These are phyloP conservation scores for Sylvilagus bachmani DNA, from an alignment of 2,113 vertebrate species.

Conservation along the genomic window DNA sequence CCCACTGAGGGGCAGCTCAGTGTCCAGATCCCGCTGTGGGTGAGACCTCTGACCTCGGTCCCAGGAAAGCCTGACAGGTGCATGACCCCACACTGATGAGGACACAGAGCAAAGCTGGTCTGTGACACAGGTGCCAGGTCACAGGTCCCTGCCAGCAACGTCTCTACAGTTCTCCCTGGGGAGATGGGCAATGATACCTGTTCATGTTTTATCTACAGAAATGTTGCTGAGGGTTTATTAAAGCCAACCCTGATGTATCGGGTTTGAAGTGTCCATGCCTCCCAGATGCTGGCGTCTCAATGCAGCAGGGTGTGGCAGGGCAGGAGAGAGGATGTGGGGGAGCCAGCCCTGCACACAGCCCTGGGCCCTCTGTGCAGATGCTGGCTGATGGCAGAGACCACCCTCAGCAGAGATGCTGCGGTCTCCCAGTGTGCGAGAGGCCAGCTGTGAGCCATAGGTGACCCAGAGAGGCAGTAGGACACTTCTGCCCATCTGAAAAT, in stretches of 20 bases:
- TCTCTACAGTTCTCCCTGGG: no score
- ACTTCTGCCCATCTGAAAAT: neutral
- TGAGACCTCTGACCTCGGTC: neutral
- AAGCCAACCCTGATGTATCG: neutral
- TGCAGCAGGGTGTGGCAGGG: neutral
- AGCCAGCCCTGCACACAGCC: no score
- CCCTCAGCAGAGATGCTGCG: neutral
- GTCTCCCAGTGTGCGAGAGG: neutral
- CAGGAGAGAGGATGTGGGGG: no score
- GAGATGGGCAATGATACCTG: neutral
- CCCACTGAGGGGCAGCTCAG: neutral
- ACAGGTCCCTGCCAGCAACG: no score
- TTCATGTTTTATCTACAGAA: neutral
- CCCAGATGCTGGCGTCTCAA: neutral
- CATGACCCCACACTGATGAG: neutral
- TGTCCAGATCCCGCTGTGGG: rapidly evolving
- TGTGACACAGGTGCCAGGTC: neutral
- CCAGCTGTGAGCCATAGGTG: neutral
- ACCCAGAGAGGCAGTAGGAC: neutral
- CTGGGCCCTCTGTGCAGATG: no score
- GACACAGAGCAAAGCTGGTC: neutral
- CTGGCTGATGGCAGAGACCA: no score
- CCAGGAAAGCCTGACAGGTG: neutral
- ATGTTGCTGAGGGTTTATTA: neutral
- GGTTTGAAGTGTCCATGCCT: no score